Evolutionary conservation across 2,113 vertebrate species (phyloP).

Genomic region (Heterocephalus glaber): DNA sequence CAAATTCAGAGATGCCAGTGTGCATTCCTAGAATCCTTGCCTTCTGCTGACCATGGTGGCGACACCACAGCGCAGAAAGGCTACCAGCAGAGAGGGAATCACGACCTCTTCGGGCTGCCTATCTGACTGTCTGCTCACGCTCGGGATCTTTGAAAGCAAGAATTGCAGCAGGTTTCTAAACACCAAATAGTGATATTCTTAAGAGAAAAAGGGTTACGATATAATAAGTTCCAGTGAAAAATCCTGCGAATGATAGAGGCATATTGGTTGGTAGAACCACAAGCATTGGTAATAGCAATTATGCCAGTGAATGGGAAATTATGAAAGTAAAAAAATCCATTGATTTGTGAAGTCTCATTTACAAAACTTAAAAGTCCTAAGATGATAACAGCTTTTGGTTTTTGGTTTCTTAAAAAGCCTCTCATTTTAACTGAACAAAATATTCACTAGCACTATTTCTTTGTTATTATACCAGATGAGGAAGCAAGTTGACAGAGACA

Average conservation of each 20-base stretch:
- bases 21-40: neutral
- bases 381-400: slow-evolving; percentile 23
- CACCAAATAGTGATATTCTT: neutral
- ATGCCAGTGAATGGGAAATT: neutral
- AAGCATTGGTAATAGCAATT: neutral
- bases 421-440: slow-evolving; percentile 64
- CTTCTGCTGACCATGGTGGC: neutral
- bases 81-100: neutral
- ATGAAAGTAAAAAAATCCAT: slow-evolving; percentile 15
- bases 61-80: neutral
- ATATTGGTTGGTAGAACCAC: neutral
- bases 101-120: neutral
- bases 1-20: neutral
- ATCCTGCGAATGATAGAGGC: neutral
- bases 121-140: neutral
- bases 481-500: neutral
- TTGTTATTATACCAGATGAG: neutral
- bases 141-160: neutral
- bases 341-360: neutral
- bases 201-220: neutral
- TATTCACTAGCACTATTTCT: slow-evolving; percentile 59
- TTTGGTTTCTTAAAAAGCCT: slow-evolving; percentile 62
- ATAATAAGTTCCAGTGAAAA: neutral
- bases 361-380: neutral
- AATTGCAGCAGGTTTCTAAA: slow-evolving; percentile 20